Evolutionary conservation across 1,140 invertebrate species (phyloP), one percentile per base, ranked within the genome.

Genomic region (Halesus radiatus): DNA sequence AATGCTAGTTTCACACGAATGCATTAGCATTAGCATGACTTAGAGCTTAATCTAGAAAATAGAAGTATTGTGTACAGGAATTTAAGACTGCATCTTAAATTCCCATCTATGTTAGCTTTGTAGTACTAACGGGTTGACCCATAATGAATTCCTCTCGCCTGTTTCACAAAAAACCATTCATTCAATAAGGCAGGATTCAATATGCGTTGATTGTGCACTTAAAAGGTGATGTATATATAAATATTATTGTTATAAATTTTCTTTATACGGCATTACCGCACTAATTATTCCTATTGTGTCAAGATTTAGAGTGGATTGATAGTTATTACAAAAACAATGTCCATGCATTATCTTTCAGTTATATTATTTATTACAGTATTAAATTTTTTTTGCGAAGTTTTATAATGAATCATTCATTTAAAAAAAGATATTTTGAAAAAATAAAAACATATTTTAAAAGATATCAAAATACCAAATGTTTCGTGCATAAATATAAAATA

Each of bases 1-100:
- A 29, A 29, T 29, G 26, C 26, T 79, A 82, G 78, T 58, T 80
- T 37, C 32, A 74, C 66, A 32, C 52, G 73, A 54, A 76, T 79
- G 81, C 81, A 83, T 80, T 29, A 29, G n/a, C n/a, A 29, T 29
- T 76, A 80, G 81, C 81, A 83, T 83, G 81, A 75, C 22, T 80
- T 82, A 82, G 81, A 78, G 60, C 66, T 70, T 82, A 82, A 80
- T 37, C 66, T 82, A 78, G 81, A 77, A 68, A 80, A 45, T 80
- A 82, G 78, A 82, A 70, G 78, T 79, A 82, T 74, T 80, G 78
- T 80, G 78, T 80, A 53, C 73, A 73, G 78, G 54, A 45, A 74
- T 68, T 60, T 66, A 75, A 82, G 75, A 80, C 62, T n/a, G 53
- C 58, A 66, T 78, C 75, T 82, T 76, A 60, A 50, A 56, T 68